Evolutionary conservation across 2,113 vertebrate genomes (phyloP), one percentile per base, ranked within the genome.

Genomic region (Notothenia coriiceps): DNA sequence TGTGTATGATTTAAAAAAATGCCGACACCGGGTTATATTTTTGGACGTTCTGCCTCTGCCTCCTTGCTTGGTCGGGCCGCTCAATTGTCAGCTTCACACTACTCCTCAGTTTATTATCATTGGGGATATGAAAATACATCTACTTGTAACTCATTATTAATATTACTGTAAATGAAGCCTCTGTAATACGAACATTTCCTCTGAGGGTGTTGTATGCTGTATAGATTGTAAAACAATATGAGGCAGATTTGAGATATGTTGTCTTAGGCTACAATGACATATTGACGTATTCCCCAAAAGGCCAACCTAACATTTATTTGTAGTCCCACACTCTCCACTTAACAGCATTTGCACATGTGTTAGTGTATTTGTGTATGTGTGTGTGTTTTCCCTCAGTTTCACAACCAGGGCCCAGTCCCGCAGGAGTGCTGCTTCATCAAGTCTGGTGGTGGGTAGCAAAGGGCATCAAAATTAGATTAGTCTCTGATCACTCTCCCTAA

Each of bases 381-480:
- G 47, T 49, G 62, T 80, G 47, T 60, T 50, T 84, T 79, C 60
- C 40, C 29, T 79, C 68, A 61, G 47, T 80, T 78, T 78, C 77
- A 64, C 80, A 81, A 77, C 62, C 65, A 75, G 72, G 50, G 59
- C 65, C 47, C 52, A 14, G 68, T 86, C 89, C 85, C 75, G 5
- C 85, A 84, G 87, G 88, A 92, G 83, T 71, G 68, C 86, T 88
- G 83, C 87, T 90, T 91, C 87, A 92, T 91, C 88, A 91, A 72
- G 81, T 90, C 90, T 88, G 70, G 57, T 86, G 55, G 84, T 87
- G 77, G 79, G 89, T 68, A 87, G 90, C 86, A 91, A 91, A 92
- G 90, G 90, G 87, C 88, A 90, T 89, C 89, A 92, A 89, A 89
- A 92, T 92, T 91, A 92, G 88, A 92, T 91, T 90, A 92, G 90